Evolutionary conservation across 2,113 vertebrate genomes (phyloP).

Genomic region (Anarrhichthys ocellatus): DNA sequence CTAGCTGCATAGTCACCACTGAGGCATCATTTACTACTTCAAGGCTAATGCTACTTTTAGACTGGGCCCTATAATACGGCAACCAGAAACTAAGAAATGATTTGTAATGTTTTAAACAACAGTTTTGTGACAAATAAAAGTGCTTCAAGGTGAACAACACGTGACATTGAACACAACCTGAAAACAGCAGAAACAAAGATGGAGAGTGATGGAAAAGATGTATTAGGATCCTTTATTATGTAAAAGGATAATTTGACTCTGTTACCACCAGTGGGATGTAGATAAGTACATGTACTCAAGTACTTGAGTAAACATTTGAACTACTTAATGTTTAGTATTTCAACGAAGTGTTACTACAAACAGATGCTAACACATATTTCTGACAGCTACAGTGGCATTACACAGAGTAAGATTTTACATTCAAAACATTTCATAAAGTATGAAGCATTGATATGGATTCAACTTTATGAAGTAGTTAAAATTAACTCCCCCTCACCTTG

Average conservation of each 20-base stretch:
- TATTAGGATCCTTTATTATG: neutral
- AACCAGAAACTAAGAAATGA: neutral
- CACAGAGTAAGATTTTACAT: neutral
- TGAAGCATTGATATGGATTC: neutral
- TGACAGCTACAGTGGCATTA: neutral
- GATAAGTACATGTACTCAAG: neutral
- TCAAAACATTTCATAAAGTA: neutral
- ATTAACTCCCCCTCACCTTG: neutral
- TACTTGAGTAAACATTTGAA: neutral
- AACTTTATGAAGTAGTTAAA: neutral
- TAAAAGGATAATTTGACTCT: neutral
- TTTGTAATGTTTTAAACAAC: neutral
- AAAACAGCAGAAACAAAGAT: constrained; percentile 13
- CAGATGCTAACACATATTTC: too few relatives aligned
- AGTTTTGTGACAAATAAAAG: neutral
- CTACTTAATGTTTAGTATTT: neutral
- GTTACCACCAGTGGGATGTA: neutral
- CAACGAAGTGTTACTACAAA: neutral
- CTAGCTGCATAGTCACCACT: neutral
- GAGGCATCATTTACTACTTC: neutral
- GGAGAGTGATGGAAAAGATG: neutral
- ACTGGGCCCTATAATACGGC: neutral
- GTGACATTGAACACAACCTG: neutral
- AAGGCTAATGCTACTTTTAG: neutral
- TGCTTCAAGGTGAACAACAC: neutral